A percentile compares a stretch with the other conserved stretches of the same genome.
These are phyloP conservation scores for Brachionus sp. DNA, from an alignment of 1,140 invertebrate genomes.

Conservation along the genomic window DNA sequence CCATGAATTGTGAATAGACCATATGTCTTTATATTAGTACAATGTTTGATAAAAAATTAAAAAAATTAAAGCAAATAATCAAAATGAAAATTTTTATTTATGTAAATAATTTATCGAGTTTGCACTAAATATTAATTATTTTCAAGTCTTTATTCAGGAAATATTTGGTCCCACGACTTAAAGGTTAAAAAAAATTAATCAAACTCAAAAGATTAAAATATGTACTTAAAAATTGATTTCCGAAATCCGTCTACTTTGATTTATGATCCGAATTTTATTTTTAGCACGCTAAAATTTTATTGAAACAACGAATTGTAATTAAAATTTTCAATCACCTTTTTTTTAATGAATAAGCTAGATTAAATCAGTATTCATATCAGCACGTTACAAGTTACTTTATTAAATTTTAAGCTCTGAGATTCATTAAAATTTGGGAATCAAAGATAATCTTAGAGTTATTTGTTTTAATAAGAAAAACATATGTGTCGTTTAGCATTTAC, in stretches of 20 bases:
- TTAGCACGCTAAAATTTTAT: not conserved
- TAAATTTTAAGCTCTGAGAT: not conserved
- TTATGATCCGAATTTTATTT: not conserved
- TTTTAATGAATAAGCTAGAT: not conserved
- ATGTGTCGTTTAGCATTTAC: constrained; percentile 35
- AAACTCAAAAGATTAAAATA: not conserved
- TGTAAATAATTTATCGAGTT: not conserved
- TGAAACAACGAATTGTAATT: not conserved
- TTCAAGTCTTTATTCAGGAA: not conserved
- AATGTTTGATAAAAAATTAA: not conserved
- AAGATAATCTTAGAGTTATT: not conserved
- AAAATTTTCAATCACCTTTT: not conserved
- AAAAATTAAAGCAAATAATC: not conserved
- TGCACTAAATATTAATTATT: constrained; percentile 4
- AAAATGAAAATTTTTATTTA: not conserved
- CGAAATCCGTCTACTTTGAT: not conserved
- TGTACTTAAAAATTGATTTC: not conserved
- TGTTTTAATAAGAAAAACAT: not conserved
- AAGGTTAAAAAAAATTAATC: not conserved
- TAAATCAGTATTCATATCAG: not conserved
- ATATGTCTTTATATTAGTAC: not conserved
- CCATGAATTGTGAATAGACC: not conserved
- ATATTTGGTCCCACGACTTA: not conserved
- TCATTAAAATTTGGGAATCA: constrained; percentile 21
- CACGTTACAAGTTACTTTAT: not conserved